Base-by-base conservation (phyloP, 2,888 invertebrate species). In the Drosophila ochracea region DNA sequence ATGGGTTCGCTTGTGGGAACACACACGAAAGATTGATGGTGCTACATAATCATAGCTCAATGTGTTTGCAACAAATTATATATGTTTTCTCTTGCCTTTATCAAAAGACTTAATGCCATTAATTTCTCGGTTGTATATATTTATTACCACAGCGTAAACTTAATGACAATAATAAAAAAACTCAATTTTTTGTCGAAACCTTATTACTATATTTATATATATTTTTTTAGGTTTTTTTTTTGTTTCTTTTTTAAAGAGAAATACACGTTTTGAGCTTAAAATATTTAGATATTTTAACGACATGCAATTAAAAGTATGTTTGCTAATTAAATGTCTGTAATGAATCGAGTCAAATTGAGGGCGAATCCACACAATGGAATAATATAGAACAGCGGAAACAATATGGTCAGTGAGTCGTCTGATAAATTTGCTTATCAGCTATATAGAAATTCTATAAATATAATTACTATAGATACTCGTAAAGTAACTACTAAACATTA, bases 231-330 rank as follows among this genome's bases (percentile, higher is more conserved):
- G 43, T 58, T 67, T 58, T 84, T 71, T 62, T 61, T 80, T 81
- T 71, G 75, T 83, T 85, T 90, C 88, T 89, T 89, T 88, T 91
- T 87, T 33, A 89, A 90, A 87, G 91, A 87, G 89, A 90, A 90
- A 87, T 87, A 87, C 87, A 90, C 76, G 85, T 68, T 83, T 87
- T 87, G 87, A 89, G 91, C 87, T 90, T 87, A 89, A 73, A 84
- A 77, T 89, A 86, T 78, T 89, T 73, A 85, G 82, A 88, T 83
- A 85, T 89, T 90, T 89, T 90, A 85, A 90, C 90, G 89, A 90
- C 90, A 90, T 90, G 89, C 81, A 88, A 68, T 82, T 89, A 60
- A 74, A 84, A 89, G 54, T 89, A 82, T 54, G 68, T 77, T 49
- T 52, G 73, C 88, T 84, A 76, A 76, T 84, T 83, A 81, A 80